These are phyloP conservation scores for Ficedula albicollis DNA, from an alignment of 2,797 vertebrate species.

Conservation along the genomic window DNA sequence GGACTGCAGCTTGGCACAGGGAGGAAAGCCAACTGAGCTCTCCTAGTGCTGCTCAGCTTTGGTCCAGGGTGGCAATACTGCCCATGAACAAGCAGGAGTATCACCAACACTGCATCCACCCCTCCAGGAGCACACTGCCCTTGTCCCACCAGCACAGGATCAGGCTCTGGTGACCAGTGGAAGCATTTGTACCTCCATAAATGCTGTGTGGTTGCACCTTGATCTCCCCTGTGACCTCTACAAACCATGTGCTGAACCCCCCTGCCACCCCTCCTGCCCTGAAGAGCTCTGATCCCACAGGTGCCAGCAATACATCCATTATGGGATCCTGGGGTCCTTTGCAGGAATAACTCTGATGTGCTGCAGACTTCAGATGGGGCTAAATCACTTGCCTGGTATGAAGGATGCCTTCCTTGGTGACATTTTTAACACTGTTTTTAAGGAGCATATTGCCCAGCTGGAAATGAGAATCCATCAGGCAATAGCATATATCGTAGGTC, in stretches of 20 bases:
- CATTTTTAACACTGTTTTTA: slow-evolving; percentile 55
- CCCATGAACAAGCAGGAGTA: background rate
- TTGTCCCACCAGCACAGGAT: background rate
- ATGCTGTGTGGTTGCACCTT: background rate
- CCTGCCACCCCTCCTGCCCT: background rate
- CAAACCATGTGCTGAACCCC: background rate
- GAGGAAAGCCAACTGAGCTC: background rate
- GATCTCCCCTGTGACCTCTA: background rate
- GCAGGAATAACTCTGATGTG: background rate
- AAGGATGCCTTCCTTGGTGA: slow-evolving; percentile 56
- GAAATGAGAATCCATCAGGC: slow-evolving; percentile 68
- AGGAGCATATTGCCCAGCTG: slow-evolving; percentile 55
- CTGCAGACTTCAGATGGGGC: background rate
- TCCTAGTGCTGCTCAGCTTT: background rate
- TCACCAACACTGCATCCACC: background rate
- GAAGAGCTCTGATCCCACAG: background rate
- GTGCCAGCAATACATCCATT: background rate
- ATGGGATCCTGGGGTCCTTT: background rate
- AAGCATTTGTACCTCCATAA: background rate
- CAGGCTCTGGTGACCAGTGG: background rate
- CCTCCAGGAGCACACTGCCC: background rate
- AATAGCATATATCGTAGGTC: slow-evolving; percentile 57
- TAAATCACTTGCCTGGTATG: slow-evolving; percentile 18
- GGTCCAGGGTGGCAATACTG: background rate
- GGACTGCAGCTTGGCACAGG: background rate